Percentiles rank a stretch among this genome's conserved stretches.
phyloP scores from a whole-genome alignment of 2,888 invertebrate genomes.

The Graphium colonna region DNA sequence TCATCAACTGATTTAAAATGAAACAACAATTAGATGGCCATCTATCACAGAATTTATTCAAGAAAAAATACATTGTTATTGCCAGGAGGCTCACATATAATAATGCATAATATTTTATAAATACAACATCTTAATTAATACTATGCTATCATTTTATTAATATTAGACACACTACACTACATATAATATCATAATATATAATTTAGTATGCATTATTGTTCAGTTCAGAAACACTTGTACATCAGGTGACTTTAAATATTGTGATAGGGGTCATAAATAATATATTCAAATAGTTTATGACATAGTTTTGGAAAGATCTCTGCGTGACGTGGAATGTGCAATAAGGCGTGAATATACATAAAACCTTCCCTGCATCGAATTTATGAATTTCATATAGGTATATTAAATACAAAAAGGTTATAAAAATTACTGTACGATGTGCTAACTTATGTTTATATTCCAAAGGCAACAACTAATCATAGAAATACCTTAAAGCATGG shows the following conservation, averaged over 20 bases:
- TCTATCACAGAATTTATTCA: slow-evolving; percentile 30
- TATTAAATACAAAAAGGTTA: neutral
- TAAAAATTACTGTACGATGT: neutral
- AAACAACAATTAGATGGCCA: slow-evolving; percentile 23
- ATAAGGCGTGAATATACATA: neutral
- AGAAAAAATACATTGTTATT: slow-evolving; percentile 16
- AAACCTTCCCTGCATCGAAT: neutral
- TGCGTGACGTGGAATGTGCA: neutral
- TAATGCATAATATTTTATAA: slow-evolving; percentile 4
- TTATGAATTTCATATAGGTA: too few species aligned
- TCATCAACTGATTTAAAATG: slow-evolving; percentile 2
- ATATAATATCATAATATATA: neutral
- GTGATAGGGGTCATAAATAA: neutral
- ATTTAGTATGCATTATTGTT: slow-evolving; percentile 8
- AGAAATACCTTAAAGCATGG: neutral
- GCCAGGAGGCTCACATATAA: slow-evolving; percentile 1
- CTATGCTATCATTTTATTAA: slow-evolving; percentile 12
- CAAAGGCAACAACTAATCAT: neutral
- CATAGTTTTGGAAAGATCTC: neutral
- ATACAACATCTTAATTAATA: slow-evolving; percentile 18
- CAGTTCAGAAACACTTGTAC: slow-evolving; percentile 1
- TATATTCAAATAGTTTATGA: neutral
- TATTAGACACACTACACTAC: slow-evolving; percentile 11
- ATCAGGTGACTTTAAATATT: neutral
- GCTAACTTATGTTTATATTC: neutral